Evolutionary conservation across 1,140 invertebrate genomes (phyloP).

Genomic region (Drosophila asahinai): DNA sequence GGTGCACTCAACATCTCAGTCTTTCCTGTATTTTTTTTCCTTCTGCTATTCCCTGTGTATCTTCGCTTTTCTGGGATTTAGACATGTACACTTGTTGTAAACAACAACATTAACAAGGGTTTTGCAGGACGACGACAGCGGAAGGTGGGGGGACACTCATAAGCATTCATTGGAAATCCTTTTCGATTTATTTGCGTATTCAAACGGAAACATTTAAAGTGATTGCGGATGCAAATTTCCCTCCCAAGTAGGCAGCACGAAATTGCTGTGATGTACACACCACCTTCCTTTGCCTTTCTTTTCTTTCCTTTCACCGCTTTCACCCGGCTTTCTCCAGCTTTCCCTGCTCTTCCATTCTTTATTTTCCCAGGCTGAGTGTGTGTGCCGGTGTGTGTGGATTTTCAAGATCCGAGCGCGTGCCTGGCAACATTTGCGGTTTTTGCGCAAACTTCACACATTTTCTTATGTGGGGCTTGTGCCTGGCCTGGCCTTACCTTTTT

Average conservation of each 20-base stretch:
- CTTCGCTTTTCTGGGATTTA: slow-evolving; percentile 63
- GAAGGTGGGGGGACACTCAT: slow-evolving; percentile 59
- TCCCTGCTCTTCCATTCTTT: slow-evolving; percentile 16
- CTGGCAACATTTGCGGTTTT: slow-evolving; percentile 81
- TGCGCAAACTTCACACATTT: slow-evolving; percentile 81
- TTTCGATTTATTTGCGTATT: slow-evolving; percentile 84
- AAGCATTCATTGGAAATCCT: slow-evolving; percentile 82
- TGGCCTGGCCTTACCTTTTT: slow-evolving; percentile 48
- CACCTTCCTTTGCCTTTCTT: slow-evolving; percentile 14
- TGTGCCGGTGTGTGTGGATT: slow-evolving; percentile 50
- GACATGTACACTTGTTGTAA: slow-evolving; percentile 80
- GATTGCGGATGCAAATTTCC: slow-evolving; percentile 82
- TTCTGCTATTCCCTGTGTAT: slow-evolving; percentile 18
- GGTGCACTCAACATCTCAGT: too few species aligned
- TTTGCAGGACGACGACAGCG: slow-evolving; percentile 35
- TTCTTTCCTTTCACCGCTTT: slow-evolving; percentile 16
- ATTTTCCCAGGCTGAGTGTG: slow-evolving; percentile 1
- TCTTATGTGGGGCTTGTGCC: slow-evolving; percentile 61
- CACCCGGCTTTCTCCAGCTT: slow-evolving; percentile 1
- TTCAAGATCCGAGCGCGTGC: slow-evolving; percentile 74
- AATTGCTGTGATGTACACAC: slow-evolving; percentile 52
- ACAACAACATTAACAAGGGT: slow-evolving; percentile 81
- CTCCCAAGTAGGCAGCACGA: slow-evolving; percentile 55
- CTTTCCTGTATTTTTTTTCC: background rate
- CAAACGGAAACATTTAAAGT: slow-evolving; percentile 84